phyloP scores from a whole-genome alignment of 1,140 invertebrate species.

The Drosophila obscura region DNA sequence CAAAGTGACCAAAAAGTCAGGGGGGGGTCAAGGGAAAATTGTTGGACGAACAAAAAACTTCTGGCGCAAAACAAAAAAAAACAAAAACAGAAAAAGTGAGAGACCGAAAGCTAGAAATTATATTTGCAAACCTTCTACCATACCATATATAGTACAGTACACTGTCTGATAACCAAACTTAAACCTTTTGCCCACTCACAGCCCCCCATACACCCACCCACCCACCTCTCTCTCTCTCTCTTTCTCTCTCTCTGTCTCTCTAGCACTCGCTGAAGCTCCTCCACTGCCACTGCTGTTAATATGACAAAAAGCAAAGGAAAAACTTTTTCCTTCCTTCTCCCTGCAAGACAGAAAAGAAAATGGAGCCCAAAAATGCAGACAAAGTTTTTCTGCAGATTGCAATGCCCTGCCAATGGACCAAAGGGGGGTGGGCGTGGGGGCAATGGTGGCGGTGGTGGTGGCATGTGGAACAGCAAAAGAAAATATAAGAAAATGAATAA shows the following conservation, averaged over 20 bases:
- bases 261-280: background rate
- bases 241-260: background rate
- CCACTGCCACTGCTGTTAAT: conserved; percentile 65
- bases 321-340: conserved; percentile 61
- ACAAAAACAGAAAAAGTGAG: background rate
- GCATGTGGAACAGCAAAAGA: conserved; percentile 24
- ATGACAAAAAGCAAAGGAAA: conserved; percentile 77
- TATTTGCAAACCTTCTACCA: conserved; percentile 50
- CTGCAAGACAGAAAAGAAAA: conserved; percentile 33
- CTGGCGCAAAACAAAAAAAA: conserved; percentile 21
- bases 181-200: background rate
- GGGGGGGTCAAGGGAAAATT: conserved; percentile 13
- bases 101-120: conserved; percentile 35
- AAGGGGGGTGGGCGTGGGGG: background rate
- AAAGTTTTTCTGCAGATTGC: conserved; percentile 71
- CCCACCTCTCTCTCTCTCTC: background rate
- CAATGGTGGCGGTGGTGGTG: conserved; percentile 25
- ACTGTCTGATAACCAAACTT: conserved; percentile 32
- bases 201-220: background rate
- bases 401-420: conserved; percentile 42
- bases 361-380: conserved; percentile 62
- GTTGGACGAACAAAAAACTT: conserved; percentile 25
- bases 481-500: conserved; percentile 28
- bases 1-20: conserved; percentile 37
- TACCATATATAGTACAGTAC: background rate